These are phyloP conservation scores for Nymphalis urticae DNA, from an alignment of 2,888 invertebrate species.

Conservation along the genomic window DNA sequence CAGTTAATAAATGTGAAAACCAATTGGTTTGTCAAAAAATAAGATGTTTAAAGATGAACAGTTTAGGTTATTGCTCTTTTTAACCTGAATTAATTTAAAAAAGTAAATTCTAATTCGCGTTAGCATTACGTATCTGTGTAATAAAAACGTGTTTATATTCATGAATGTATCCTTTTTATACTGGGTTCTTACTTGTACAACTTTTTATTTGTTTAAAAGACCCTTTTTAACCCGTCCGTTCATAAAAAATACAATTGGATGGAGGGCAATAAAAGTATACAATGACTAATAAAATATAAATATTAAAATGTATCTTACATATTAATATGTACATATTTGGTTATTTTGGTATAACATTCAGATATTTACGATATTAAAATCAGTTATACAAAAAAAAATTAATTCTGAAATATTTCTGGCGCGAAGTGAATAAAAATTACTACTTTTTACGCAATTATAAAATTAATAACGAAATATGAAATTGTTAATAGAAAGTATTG, in stretches of 20 bases:
- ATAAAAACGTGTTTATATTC: conserved; percentile 9
- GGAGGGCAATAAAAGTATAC: conserved; percentile 24
- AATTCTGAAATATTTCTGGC: no score
- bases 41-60: no score
- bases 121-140: not conserved
- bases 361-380: no score
- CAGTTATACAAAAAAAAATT: no score
- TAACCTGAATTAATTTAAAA: not conserved
- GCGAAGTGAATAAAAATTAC: no score
- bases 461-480: no score
- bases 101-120: not conserved
- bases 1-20: no score
- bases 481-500: no score
- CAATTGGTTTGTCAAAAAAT: no score
- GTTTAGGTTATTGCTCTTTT: not conserved
- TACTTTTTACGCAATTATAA: no score
- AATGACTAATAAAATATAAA: conserved; percentile 15
- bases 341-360: no score
- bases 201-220: conserved; percentile 22
- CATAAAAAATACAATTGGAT: conserved; percentile 20
- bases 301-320: conserved; percentile 11
- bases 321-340: not conserved
- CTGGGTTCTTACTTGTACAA: conserved; percentile 10
- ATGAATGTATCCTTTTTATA: conserved; percentile 21
- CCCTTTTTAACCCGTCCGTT: conserved; percentile 18